These are phyloP conservation scores for Merluccius polli DNA, from an alignment of 2,797 vertebrate genomes.

Conservation along the genomic window DNA sequence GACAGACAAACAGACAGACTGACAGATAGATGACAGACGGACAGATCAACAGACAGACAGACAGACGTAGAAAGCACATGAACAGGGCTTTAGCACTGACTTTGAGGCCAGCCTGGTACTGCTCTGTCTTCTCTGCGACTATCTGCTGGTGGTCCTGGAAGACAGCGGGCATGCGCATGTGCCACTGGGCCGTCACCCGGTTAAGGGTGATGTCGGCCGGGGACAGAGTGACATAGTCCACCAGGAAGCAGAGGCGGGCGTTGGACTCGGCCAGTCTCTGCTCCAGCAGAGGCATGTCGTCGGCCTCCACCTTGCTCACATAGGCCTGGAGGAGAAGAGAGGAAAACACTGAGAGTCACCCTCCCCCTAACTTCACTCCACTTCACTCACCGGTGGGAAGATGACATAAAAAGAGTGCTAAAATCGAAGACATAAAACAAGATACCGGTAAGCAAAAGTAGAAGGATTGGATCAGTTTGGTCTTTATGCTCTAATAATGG, in stretches of 20 bases:
- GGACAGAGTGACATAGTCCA: conserved; percentile 74
- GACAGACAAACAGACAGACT: background rate
- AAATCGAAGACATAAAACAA: background rate
- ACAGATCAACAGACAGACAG: background rate
- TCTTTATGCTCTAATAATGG: no score
- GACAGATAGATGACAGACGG: no score
- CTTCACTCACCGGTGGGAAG: background rate
- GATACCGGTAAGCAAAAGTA: background rate
- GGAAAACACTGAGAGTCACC: conserved; percentile 1
- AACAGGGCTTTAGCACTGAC: conserved; percentile 47
- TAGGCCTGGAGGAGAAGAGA: conserved; percentile 60
- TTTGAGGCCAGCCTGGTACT: conserved; percentile 81
- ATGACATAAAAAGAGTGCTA: background rate
- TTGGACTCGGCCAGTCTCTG: conserved; percentile 73
- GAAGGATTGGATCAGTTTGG: no score
- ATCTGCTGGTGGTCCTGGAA: conserved; percentile 81
- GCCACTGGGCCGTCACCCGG: conserved; percentile 76
- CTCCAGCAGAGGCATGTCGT: conserved; percentile 74
- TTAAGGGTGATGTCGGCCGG: conserved; percentile 74
- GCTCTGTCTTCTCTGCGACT: conserved; percentile 70
- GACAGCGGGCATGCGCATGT: conserved; percentile 77
- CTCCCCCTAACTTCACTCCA: background rate
- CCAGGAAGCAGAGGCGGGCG: conserved; percentile 73
- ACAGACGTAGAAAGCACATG: background rate
- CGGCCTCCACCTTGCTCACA: conserved; percentile 68